Conservation (phyloP, 2,797 vertebrate species). For the Hafferia zeledoni region DNA sequence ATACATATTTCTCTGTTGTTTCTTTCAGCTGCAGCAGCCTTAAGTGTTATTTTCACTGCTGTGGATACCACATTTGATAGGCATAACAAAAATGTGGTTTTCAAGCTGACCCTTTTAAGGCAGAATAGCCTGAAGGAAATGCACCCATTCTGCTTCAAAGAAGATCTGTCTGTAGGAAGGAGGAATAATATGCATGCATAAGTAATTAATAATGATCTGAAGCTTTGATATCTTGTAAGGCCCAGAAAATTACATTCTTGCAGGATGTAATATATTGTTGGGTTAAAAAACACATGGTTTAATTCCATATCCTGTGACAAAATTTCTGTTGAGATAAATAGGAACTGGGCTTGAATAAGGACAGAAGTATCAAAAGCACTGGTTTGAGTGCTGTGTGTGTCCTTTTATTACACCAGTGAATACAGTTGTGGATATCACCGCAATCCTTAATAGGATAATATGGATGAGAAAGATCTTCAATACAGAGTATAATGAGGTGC, state of each 20-base stretch:
- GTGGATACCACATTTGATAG: conserved; percentile 47
- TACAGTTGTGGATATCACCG: conserved; percentile 54
- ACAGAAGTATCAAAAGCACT: conserved; percentile 44
- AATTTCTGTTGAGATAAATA: conserved; percentile 56
- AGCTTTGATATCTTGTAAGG: conserved; percentile 61
- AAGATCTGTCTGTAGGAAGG: conserved; percentile 56
- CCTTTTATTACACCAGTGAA: conserved; percentile 59
- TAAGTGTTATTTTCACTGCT: conserved; percentile 49
- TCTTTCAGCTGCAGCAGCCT: conserved; percentile 35
- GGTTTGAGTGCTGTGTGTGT: conserved; percentile 14
- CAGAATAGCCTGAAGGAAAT: conserved; percentile 61
- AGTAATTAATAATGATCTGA: conserved; percentile 64
- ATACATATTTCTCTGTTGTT: conserved; percentile 8
- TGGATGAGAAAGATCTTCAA: conserved; percentile 65
- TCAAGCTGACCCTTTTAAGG: conserved; percentile 60
- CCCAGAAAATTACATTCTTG: conserved; percentile 54
- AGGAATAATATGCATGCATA: conserved; percentile 66
- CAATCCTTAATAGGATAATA: conserved; percentile 68
- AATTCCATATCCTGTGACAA: conserved; percentile 27
- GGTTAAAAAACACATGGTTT: conserved; percentile 45
- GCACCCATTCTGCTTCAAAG: conserved; percentile 63
- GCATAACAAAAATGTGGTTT: conserved; percentile 53
- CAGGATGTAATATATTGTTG: conserved; percentile 38
- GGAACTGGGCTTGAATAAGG: conserved; percentile 19
- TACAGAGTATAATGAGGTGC: conserved; percentile 62